Percentiles rank a stretch among this genome's conserved stretches.
Conservation (phyloP, 2,113 vertebrate genomes). For the Cryptomyrus ogoouensis region DNA sequence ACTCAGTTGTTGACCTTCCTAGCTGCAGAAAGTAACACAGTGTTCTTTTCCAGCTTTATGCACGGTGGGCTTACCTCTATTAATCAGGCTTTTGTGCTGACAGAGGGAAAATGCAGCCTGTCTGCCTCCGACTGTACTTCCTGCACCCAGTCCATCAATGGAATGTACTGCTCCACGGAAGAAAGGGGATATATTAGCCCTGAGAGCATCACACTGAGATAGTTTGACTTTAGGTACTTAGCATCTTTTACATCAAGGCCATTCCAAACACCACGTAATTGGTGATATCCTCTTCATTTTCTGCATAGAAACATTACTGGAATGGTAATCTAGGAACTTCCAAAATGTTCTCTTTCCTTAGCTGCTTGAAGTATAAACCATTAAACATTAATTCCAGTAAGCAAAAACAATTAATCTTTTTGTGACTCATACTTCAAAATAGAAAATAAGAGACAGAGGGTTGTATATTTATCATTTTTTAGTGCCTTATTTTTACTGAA, state of each 20-base stretch:
- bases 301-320: neutral
- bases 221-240: neutral
- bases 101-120: conserved; percentile 21
- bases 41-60: neutral
- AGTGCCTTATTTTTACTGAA: neutral
- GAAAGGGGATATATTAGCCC: conserved; percentile 27
- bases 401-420: neutral
- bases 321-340: neutral
- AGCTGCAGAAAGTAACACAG: neutral
- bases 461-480: neutral
- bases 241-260: neutral
- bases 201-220: neutral
- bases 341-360: neutral
- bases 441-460: neutral
- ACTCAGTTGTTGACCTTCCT: neutral
- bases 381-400: neutral
- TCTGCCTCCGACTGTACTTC: neutral
- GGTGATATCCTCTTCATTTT: neutral
- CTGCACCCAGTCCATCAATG: conserved; percentile 20
- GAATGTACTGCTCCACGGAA: neutral
- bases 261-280: neutral
- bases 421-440: neutral
- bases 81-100: conserved; percentile 41
- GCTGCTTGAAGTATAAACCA: neutral
- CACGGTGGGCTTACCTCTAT: conserved; percentile 7